Conservation (phyloP, 1,140 invertebrate genomes). For the Sycobia sp. region DNA sequence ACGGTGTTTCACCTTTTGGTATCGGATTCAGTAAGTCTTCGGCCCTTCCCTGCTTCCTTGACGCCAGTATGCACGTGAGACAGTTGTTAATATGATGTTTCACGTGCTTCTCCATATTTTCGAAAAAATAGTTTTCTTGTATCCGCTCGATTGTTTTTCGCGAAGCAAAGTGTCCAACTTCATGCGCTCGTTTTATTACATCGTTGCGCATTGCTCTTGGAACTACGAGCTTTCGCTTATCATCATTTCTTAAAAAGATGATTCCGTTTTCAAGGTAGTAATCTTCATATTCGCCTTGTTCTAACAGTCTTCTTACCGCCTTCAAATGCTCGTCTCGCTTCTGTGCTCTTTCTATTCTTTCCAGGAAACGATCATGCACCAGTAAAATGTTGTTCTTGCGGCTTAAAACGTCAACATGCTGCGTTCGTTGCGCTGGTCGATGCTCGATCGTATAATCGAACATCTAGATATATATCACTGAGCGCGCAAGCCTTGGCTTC, state of each 20-base stretch:
- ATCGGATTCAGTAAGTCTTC: no score
- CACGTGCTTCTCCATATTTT: neutral
- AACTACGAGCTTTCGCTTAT: neutral
- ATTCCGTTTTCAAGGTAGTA: conserved; percentile 26
- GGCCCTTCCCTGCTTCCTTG: no score
- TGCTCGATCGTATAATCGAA: no score
- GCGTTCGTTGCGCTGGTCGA: no score
- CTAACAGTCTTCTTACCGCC: conserved; percentile 2
- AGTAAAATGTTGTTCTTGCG: conserved; percentile 41
- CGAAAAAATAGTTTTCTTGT: neutral
- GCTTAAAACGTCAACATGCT: no score
- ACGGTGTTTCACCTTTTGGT: no score
- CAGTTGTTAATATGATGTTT: neutral
- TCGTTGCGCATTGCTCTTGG: no score
- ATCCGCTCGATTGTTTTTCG: neutral
- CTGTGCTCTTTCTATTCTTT: no score
- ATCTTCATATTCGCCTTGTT: conserved; percentile 7
- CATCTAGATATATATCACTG: conserved; percentile 46
- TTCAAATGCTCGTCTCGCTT: no score
- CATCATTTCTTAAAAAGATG: conserved; percentile 21
- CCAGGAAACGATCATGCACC: conserved; percentile 15
- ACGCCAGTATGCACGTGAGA: no score
- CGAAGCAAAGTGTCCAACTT: no score
- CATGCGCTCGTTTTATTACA: no score
- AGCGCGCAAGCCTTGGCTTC: conserved; percentile 46